A percentile compares a stretch with the other conserved stretches of the same genome.
These are phyloP conservation scores for Phyllostomus hastatus DNA, from an alignment of 2,113 vertebrate genomes.

Conservation along the genomic window DNA sequence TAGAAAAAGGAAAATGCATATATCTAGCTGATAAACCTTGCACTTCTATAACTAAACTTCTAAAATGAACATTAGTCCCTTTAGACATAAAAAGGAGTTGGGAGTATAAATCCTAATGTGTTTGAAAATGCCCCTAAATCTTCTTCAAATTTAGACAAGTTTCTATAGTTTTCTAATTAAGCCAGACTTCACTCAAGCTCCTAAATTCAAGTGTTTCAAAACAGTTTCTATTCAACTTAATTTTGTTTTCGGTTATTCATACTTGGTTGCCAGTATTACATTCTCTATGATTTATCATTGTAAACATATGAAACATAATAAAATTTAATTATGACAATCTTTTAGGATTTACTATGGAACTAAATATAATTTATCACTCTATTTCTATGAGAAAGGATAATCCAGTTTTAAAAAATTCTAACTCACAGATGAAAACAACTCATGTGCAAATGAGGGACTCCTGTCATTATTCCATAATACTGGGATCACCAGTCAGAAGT, in stretches of 20 bases:
- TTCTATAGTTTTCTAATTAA: neutral
- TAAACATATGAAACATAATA: constrained; percentile 25
- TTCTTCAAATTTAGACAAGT: neutral
- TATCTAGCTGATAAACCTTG: neutral
- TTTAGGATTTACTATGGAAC: neutral
- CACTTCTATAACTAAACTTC: neutral
- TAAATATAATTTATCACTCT: constrained; percentile 26
- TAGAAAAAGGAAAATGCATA: neutral
- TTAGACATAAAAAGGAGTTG: neutral
- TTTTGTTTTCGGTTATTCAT: neutral
- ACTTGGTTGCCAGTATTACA: neutral
- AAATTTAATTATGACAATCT: neutral
- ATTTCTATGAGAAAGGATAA: constrained; percentile 18
- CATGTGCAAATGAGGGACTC: neutral
- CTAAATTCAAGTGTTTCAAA: neutral
- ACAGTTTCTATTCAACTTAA: neutral
- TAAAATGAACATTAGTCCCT: neutral
- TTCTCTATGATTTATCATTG: neutral
- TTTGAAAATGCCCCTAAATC: constrained; percentile 1
- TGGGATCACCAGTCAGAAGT: neutral
- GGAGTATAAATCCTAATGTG: neutral
- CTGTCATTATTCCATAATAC: neutral
- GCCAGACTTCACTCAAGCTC: neutral
- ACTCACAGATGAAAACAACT: neutral
- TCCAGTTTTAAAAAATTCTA: neutral